Evolutionary conservation across 2,113 vertebrate genomes (phyloP), one percentile per base, ranked within the genome.

Genomic region (Ciconia stormi): DNA sequence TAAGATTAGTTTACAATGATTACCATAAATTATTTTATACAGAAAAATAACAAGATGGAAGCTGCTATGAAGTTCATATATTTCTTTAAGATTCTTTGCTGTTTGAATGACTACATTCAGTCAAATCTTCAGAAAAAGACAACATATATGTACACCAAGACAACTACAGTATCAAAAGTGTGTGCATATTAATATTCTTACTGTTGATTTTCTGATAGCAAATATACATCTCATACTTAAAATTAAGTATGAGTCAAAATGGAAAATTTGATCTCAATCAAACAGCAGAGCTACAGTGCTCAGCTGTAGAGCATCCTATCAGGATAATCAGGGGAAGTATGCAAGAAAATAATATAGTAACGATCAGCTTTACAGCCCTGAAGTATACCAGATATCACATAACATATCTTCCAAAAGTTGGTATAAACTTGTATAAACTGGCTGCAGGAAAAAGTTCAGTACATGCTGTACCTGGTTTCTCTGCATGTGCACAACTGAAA

Each of bases 191-290:
- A 93, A 88, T 95, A 97, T 78, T 77, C 72, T 94, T 76, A 90
- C 66, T 83, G 76, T 34, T 86, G 91, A 96, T 93, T 95, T 97
- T 95, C 81, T 92, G 86, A 95, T 46, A 93, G 47, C 69, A 79
- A 97, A 84, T 17, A 61, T 38, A 85, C 61, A 71, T 76, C 74
- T 95, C 80, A 92, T 95, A 92, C 86, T 93, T 86, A 82, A 97
- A 97, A 97, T 80, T 53, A 90, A 93, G 67, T 76, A 66, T 71
- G 52, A 98, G 78, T 96, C 93, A 97, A 94, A 97, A 92, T 17
- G 85, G 85, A 97, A 96, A 40, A 93, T 67, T 91, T 66, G 73
- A 70, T 95, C 74, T 74, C 63, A 94, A 65, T 95, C 59, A 97
- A 96, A 79, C 55, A 96, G 62, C 69, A 95, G 16, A 94, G 29